phyloP scores from a whole-genome alignment of 2,113 vertebrate genomes.

The Fulmarus glacialis region DNA sequence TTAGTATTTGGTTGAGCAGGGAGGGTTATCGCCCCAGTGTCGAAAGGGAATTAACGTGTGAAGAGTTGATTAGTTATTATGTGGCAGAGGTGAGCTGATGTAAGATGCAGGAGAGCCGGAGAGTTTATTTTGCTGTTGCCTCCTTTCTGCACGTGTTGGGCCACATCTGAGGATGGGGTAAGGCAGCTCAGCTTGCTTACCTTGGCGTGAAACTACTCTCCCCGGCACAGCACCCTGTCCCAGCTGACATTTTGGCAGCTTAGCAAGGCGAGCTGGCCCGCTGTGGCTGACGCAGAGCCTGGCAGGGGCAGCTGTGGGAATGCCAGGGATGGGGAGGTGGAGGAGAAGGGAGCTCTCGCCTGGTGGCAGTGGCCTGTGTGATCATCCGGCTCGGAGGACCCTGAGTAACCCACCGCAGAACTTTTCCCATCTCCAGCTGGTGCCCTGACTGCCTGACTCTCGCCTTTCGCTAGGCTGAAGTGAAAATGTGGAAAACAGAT shows the following conservation, averaged over 20 bases:
- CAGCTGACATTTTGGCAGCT: not conserved
- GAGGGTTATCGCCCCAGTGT: fast-evolving
- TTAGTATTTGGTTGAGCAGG: not conserved
- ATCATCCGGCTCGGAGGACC: not conserved
- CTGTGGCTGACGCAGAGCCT: not conserved
- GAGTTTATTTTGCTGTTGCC: not conserved
- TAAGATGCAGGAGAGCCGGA: not conserved
- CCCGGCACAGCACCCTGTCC: fast-evolving
- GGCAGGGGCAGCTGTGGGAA: not conserved
- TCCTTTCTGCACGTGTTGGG: not conserved
- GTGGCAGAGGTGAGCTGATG: not conserved
- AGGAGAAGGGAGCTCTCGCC: not conserved
- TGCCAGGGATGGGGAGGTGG: not conserved
- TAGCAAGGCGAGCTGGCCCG: not conserved
- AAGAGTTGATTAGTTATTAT: not conserved
- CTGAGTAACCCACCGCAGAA: fast-evolving
- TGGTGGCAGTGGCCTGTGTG: not conserved
- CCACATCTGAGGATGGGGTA: not conserved
- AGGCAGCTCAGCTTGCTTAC: not conserved
- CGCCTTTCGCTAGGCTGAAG: not conserved
- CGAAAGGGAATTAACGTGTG: not conserved
- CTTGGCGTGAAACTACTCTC: fast-evolving
- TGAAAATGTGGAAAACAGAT: slow-evolving; percentile 40
- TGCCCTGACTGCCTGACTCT: not conserved
- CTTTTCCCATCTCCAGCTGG: fast-evolving